phyloP scores from a whole-genome alignment of 53 echinoderm and acorn worm genomes.

The Echinarachnius parma region DNA sequence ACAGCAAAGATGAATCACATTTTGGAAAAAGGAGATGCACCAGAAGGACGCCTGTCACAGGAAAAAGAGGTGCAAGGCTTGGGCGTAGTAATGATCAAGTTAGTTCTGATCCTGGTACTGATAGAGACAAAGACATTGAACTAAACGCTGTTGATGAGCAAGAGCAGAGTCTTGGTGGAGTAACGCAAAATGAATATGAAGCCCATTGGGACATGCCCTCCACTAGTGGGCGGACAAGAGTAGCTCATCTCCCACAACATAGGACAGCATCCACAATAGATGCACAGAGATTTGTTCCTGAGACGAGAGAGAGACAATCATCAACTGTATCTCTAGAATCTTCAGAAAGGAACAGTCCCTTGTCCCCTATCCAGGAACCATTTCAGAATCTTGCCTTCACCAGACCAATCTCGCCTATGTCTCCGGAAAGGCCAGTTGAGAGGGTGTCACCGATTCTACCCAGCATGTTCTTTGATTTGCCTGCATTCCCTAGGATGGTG shows the following conservation, averaged over 20 bases:
- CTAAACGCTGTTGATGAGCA: not conserved
- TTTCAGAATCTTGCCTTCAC: slow-evolving; percentile 35
- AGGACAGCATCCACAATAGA: not conserved
- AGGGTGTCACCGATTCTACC: slow-evolving; percentile 38
- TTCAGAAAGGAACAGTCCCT: slow-evolving; percentile 24
- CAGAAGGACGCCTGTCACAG: too few species aligned
- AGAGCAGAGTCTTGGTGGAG: too few species aligned
- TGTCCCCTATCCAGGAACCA: slow-evolving; percentile 51
- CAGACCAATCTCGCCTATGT: slow-evolving; percentile 61
- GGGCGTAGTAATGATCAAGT: too few species aligned
- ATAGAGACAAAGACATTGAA: slow-evolving; percentile 2
- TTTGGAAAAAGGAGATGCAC: too few species aligned
- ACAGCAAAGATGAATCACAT: too few species aligned
- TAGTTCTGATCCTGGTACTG: too few species aligned
- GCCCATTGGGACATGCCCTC: slow-evolving; percentile 7
- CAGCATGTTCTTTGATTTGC: slow-evolving; percentile 39
- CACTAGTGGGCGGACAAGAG: not conserved
- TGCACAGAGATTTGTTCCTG: not conserved
- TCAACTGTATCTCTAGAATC: slow-evolving; percentile 20
- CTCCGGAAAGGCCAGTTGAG: slow-evolving; percentile 45
- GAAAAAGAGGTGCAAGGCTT: too few species aligned
- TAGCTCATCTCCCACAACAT: not conserved
- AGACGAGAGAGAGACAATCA: not conserved
- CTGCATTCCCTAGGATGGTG: slow-evolving; percentile 50
- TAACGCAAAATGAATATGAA: too few species aligned